These are phyloP conservation scores for Lasioglossum albipes DNA, from an alignment of 1,140 invertebrate genomes.

Conservation along the genomic window DNA sequence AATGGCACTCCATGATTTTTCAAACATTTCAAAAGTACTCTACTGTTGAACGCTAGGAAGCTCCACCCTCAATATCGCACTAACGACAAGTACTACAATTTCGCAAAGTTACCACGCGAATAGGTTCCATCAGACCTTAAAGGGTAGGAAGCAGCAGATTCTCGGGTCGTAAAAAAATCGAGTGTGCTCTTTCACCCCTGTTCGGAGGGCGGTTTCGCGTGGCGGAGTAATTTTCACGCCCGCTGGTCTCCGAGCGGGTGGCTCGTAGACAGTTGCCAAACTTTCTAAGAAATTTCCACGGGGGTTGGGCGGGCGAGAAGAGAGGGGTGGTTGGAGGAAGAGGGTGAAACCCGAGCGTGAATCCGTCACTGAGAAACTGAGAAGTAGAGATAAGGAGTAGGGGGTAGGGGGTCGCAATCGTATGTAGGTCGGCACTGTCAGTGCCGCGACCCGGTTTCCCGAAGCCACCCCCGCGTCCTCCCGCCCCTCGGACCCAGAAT, in stretches of 20 bases:
- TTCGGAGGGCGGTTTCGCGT: neutral
- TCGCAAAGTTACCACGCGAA: too few species aligned
- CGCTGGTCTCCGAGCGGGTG: neutral
- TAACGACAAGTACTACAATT: too few species aligned
- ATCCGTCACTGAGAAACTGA: slow-evolving; percentile 48
- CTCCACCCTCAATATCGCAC: too few species aligned
- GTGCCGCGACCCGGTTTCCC: slow-evolving; percentile 51
- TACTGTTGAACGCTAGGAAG: too few species aligned
- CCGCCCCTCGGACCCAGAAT: slow-evolving; percentile 38
- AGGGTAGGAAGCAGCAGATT: too few species aligned
- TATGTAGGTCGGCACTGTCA: slow-evolving; percentile 59
- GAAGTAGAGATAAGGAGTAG: slow-evolving; percentile 40
- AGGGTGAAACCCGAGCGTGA: slow-evolving; percentile 10
- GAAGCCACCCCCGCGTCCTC: neutral
- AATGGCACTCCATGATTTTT: too few species aligned
- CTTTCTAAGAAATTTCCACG: slow-evolving; percentile 2
- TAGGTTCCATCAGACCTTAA: too few species aligned
- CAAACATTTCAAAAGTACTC: too few species aligned
- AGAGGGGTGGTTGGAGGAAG: neutral
- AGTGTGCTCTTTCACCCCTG: neutral
- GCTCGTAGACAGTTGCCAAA: neutral
- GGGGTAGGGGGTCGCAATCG: slow-evolving; percentile 26
- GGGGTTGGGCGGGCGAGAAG: too few species aligned
- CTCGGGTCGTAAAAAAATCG: neutral
- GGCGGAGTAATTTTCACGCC: neutral